Evolutionary conservation across 37 sponge, comb jelly and placozoan species (phyloP).

Genomic region (Mnemiopsis leidyi): DNA sequence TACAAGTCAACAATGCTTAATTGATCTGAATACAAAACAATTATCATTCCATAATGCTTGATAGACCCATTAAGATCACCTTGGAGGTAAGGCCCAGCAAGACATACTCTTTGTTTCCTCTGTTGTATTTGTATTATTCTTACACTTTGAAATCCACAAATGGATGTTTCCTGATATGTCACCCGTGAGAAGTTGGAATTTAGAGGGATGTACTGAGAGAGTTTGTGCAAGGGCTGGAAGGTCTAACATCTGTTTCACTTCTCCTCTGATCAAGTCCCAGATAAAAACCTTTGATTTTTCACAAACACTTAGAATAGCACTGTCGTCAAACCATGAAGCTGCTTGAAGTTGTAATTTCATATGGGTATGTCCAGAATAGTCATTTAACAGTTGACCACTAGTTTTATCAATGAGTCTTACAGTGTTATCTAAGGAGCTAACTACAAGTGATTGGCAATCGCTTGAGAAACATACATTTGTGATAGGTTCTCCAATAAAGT

Average conservation of each 20-base stretch:
- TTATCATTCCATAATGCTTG: no score
- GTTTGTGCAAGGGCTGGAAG: not conserved
- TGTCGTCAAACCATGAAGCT: slow-evolving; percentile 51
- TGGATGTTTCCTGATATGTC: not conserved
- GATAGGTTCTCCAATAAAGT: slow-evolving; percentile 43
- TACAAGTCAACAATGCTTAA: no score
- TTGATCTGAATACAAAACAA: no score
- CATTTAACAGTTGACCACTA: slow-evolving; percentile 21
- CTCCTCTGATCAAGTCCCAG: slow-evolving; percentile 37
- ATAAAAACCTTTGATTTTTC: slow-evolving; percentile 24
- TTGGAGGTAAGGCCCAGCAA: slow-evolving; percentile 33
- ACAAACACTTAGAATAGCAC: slow-evolving; percentile 16
- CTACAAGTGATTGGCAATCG: slow-evolving; percentile 15
- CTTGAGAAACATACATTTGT: not conserved
- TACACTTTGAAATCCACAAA: slow-evolving; percentile 1
- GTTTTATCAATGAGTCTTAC: slow-evolving; percentile 21
- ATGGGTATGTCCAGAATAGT: slow-evolving; percentile 43
- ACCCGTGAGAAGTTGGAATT: not conserved
- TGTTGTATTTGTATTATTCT: not conserved
- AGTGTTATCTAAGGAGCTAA: not conserved
- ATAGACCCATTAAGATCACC: no score
- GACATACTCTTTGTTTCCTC: slow-evolving; percentile 53
- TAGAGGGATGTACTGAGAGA: slow-evolving; percentile 3
- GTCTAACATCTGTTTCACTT: slow-evolving; percentile 11
- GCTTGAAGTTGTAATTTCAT: slow-evolving; percentile 15